These are phyloP conservation scores for Cistogaster globosa DNA, from an alignment of 2,888 invertebrate genomes.

Conservation along the genomic window DNA sequence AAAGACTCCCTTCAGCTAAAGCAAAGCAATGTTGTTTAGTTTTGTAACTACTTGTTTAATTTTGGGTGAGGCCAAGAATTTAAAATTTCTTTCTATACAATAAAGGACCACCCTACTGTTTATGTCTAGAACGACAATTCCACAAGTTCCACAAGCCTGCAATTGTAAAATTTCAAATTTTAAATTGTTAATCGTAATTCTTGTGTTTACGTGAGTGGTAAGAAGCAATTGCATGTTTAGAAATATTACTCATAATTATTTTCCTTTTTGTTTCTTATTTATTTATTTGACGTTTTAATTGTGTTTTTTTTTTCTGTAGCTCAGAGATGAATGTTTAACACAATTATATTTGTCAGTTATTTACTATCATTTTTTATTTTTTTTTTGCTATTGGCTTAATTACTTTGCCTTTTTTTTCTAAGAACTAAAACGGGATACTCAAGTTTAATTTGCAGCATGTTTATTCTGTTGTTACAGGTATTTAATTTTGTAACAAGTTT, in stretches of 20 bases:
- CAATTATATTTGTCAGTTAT: slow-evolving; percentile 44
- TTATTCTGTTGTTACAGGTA: slow-evolving; percentile 29
- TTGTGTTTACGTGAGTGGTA: slow-evolving; percentile 40
- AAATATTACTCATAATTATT: slow-evolving; percentile 35
- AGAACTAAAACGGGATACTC: slow-evolving; percentile 40
- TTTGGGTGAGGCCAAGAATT: no score
- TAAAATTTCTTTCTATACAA: no score
- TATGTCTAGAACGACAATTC: slow-evolving; percentile 10
- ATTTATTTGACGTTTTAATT: slow-evolving; percentile 58
- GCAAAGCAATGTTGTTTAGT: no score
- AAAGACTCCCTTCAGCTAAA: no score
- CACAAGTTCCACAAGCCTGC: slow-evolving; percentile 8
- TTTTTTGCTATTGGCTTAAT: neutral
- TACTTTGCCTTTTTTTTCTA: slow-evolving; percentile 24
- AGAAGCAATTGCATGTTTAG: slow-evolving; percentile 9
- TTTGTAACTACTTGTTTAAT: no score
- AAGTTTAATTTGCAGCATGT: slow-evolving; percentile 1
- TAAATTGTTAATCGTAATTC: slow-evolving; percentile 48
- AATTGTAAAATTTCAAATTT: slow-evolving; percentile 38
- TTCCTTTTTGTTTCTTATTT: slow-evolving; percentile 5
- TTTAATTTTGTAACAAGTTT: slow-evolving; percentile 12
- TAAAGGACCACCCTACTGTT: neutral
- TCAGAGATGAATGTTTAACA: slow-evolving; percentile 51
- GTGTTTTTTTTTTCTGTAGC: slow-evolving; percentile 29
- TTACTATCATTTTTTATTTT: neutral